Conservation (phyloP, 2,113 vertebrate genomes). For the Sinocyclocheilus grahami region DNA sequence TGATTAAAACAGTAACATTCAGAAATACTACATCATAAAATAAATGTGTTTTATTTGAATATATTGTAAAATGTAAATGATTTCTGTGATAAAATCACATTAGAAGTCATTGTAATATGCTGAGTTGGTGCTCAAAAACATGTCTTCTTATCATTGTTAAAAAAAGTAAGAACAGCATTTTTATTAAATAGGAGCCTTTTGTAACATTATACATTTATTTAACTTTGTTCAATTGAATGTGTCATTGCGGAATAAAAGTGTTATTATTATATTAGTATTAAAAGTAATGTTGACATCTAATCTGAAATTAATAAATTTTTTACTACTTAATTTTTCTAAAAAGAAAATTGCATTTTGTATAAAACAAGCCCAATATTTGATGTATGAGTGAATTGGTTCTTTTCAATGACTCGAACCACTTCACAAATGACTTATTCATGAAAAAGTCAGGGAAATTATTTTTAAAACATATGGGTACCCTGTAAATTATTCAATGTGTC, state of each 20-base stretch:
- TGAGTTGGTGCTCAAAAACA: background rate
- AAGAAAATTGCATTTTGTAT: background rate
- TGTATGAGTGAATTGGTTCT: background rate
- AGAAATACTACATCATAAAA: background rate
- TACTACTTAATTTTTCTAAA: background rate
- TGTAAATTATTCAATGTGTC: background rate
- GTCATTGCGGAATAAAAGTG: no score
- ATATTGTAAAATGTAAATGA: no score
- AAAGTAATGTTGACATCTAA: background rate
- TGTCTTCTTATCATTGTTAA: no score
- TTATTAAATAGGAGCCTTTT: no score
- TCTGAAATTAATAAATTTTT: background rate
- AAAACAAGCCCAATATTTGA: background rate
- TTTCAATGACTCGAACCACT: background rate
- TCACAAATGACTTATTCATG: background rate
- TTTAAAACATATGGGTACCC: constrained; percentile 6
- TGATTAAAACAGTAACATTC: background rate
- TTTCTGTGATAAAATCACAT: background rate
- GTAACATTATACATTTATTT: no score
- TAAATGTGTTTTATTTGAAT: no score
- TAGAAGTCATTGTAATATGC: background rate
- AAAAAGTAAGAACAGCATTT: no score
- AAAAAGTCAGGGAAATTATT: background rate
- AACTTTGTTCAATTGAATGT: no score
- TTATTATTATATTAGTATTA: no score